Evolutionary conservation across 2,797 vertebrate species (phyloP).

Genomic region (Miichthys miiuy): DNA sequence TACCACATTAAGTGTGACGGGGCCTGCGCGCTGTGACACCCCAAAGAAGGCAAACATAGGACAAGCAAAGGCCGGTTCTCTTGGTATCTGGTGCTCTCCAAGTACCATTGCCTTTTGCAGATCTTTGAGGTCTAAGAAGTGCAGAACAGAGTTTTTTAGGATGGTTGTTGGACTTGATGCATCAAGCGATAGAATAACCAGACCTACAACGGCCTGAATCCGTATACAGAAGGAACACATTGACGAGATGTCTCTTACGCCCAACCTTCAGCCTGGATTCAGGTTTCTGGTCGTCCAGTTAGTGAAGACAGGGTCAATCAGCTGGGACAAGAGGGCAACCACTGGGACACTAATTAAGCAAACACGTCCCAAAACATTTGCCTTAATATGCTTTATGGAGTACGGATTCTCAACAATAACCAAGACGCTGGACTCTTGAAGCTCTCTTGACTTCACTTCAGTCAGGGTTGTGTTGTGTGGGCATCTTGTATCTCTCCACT

Average conservation of each 20-base stretch:
- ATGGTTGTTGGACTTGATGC: constrained; percentile 1
- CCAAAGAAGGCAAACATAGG: not conserved
- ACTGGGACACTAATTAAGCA: not conserved
- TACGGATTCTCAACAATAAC: not conserved
- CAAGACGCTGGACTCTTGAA: not conserved
- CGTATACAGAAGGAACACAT: not conserved
- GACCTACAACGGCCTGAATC: constrained; percentile 8
- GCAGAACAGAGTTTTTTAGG: not conserved
- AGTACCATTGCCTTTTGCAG: not conserved
- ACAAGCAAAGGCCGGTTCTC: constrained; percentile 3
- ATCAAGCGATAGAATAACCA: not conserved
- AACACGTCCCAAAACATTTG: not conserved
- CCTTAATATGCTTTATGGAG: not conserved
- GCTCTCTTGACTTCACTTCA: not conserved
- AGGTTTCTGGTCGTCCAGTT: not conserved
- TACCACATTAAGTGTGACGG: constrained; percentile 96
- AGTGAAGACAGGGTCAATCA: not conserved
- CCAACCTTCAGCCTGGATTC: not conserved
- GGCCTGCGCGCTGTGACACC: constrained; percentile 75
- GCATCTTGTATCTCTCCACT: not conserved
- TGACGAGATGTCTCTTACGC: not conserved
- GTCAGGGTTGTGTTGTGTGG: not conserved
- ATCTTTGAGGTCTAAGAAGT: not conserved
- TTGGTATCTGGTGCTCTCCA: not conserved
- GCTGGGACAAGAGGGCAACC: not conserved